Percentiles rank a stretch among this genome's conserved stretches.
Conservation (phyloP, 1,140 invertebrate genomes). For the Pseudomyrmex cubaensis region DNA sequence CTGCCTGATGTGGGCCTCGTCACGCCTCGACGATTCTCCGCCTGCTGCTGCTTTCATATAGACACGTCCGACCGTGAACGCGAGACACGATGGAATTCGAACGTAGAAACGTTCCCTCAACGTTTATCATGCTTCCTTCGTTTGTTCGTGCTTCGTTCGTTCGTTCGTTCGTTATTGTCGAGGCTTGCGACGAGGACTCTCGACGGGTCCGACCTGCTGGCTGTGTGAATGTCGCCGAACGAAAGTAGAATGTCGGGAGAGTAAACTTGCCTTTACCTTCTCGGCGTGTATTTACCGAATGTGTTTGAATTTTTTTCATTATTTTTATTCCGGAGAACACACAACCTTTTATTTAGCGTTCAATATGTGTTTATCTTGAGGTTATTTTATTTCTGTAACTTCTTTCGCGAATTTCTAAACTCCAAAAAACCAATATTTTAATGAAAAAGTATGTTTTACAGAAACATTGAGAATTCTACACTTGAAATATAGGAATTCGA, state of each 20-base stretch:
- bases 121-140: constrained; percentile 24
- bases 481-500: not conserved
- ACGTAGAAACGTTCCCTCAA: constrained; percentile 43
- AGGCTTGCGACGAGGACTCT: constrained; percentile 2
- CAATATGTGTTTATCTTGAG: too few relatives aligned
- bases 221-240: not conserved
- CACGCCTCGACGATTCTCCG: constrained; percentile 68
- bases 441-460: too few relatives aligned
- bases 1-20: constrained; percentile 69
- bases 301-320: too few relatives aligned
- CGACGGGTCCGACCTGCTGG: not conserved
- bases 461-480: too few relatives aligned
- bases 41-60: constrained; percentile 62
- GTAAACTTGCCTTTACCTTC: not conserved
- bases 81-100: constrained; percentile 66
- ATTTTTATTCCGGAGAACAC: too few relatives aligned
- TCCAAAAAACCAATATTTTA: too few relatives aligned
- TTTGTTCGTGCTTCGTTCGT: not conserved
- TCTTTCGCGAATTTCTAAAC: too few relatives aligned
- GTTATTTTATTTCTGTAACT: too few relatives aligned
- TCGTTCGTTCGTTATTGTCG: not conserved
- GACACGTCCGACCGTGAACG: constrained; percentile 71
- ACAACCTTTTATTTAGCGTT: too few relatives aligned
- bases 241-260: not conserved
- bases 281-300: too few relatives aligned